A percentile compares a stretch with the other conserved stretches of the same genome.
Evolutionary conservation across 1,140 invertebrate species (phyloP).

Genomic region (Littorina saxatilis): DNA sequence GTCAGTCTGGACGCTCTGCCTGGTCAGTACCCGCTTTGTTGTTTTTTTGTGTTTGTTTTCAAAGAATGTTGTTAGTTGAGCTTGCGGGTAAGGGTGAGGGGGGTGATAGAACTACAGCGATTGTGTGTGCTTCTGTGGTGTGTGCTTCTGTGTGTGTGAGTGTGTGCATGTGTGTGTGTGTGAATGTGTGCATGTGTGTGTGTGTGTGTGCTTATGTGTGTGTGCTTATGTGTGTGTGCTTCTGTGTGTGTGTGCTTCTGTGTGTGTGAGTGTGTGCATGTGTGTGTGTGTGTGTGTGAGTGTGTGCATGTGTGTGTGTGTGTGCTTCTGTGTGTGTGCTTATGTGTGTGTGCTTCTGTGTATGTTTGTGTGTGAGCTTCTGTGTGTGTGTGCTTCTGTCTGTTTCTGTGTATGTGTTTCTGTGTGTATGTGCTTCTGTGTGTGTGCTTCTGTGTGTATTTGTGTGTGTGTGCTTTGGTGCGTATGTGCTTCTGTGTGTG

Average conservation of each 20-base stretch:
- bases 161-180: not conserved
- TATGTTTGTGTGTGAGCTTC: not conserved
- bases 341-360: not conserved
- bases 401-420: no score
- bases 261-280: not conserved
- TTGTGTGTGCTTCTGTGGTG: not conserved
- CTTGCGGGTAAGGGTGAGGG: no score
- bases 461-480: not conserved
- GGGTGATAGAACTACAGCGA: no score
- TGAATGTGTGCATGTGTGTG: not conserved
- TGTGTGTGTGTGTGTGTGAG: not conserved
- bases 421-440: not conserved
- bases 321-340: not conserved
- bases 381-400: not conserved
- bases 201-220: not conserved
- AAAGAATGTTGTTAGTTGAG: no score
- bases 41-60: not conserved
- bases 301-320: not conserved
- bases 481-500: not conserved
- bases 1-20: constrained; percentile 39
- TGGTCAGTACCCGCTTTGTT: not conserved
- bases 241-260: not conserved
- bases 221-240: not conserved
- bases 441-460: not conserved
- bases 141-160: not conserved